Base-by-base conservation (phyloP, 2,113 vertebrate species). In the Seriola dumerili region DNA sequence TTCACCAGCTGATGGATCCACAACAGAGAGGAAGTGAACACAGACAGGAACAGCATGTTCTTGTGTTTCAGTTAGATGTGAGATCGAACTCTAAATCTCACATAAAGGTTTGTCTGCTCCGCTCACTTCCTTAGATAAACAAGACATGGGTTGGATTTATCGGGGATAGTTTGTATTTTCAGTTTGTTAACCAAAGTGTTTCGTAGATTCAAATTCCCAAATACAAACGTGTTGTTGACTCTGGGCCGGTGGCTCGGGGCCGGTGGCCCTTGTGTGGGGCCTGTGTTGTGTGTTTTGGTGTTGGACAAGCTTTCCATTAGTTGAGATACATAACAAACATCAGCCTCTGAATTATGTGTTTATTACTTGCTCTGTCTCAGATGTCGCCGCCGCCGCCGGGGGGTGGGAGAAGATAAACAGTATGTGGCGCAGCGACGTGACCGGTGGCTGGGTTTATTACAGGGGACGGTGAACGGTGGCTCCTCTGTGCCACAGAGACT, bases 401-500 rank as follows among this genome's bases (percentile, higher is more conserved):
- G n/a, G n/a, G n/a, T n/a, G n/a, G n/a, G n/a, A n/a, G n/a, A n/a
- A n/a, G 69, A 85, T 87, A 71, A 87, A 85, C 88, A 80, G 44
- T 55, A 34, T 74, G 71, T 74, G 77, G 72, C 70, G 77, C 78
- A 52, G 78, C 80, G 79, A 83, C 85, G 83, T 84, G 66, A 81
- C 70, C 65, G 59, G 70, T 10, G 57, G 84, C 80, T 70, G 76
- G 54, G 69, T 88, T 90, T 86, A 88, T 88, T 88, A 87, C 86
- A 91, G 82, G 79, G 84, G 85, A 70, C 70, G 50, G 74, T 72
- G 76, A 82, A 48, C 63, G 40, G 72, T 72, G 71, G 84, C 69
- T 79, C 69, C 73, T 88, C 78, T 36, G 77, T 68, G 84, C 83
- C 52, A 68, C 38, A 36, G 86, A 89, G 81, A 88, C 76, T 79